Base-by-base conservation (phyloP, 2,888 invertebrate species). In the Lithophane leautieri region DNA sequence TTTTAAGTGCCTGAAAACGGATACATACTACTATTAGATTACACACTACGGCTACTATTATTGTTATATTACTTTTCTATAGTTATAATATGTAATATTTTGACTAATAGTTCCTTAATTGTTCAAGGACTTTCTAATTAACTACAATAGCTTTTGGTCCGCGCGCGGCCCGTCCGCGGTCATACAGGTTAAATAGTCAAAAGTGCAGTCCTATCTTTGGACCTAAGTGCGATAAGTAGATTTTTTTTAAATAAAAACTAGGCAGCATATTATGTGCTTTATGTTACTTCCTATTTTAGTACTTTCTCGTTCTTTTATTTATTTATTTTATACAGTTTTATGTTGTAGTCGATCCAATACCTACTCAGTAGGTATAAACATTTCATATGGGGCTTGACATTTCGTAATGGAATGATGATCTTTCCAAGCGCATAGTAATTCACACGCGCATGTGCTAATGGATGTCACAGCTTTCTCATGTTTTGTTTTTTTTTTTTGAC, bases 381-480 rank as follows among this genome's bases (percentile, higher is more conserved):
- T 52, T 50, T 68, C 28, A 56, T 47, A 58, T 34, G n/a, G 65
- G 62, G 70, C 66, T 60, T 79, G 87, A 87, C 70, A 86, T 88
- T 83, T 82, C 72, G 65, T 89, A 90, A 90, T 79, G 85, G 78
- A 73, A 86, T 90, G 89, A 91, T 90, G 90, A 88, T 88, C 77
- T 90, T 91, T 84, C 90, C 91, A 89, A 89, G 81, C 81, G 82
- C 84, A 83, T 84, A 78, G 86, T 89, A 92, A 89, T 88, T 92
- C 91, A 89, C 89, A 88, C 88, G 86, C 84, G 84, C 81, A 81
- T 88, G 82, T 76, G 84, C 85, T 93, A 91, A 94, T 93, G 91
- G 91, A 85, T 88, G 90, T 90, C 90, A 85, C 90, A 91, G 90
- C 91, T 92, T 93, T 93, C 91, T 88, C 87, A 50, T 68, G 71